phyloP scores from a whole-genome alignment of 37 sponge, comb jelly and placozoan species.

The Haliclona indistincta region DNA sequence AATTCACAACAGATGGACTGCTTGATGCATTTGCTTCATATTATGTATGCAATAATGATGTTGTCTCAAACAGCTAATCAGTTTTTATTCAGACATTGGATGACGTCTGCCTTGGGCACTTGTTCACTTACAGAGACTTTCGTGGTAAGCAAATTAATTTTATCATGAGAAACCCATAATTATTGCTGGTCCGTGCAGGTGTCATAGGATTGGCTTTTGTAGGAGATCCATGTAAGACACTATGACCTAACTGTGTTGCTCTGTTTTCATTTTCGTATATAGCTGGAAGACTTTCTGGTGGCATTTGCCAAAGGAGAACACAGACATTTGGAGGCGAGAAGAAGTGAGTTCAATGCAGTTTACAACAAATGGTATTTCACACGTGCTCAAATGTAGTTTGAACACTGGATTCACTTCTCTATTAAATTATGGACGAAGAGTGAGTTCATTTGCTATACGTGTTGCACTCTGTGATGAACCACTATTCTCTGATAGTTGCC shows the following conservation, averaged over 20 bases:
- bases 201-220: conserved; percentile 63
- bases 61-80: neutral
- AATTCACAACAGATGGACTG: conserved; percentile 30
- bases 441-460: neutral
- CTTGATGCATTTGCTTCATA: conserved; percentile 42
- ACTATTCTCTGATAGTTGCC: conserved; percentile 39
- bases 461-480: neutral
- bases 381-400: conserved; percentile 24
- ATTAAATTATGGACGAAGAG: conserved; percentile 53
- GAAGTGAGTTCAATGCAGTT: conserved; percentile 16
- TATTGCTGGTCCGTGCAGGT: conserved; percentile 13
- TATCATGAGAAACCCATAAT: neutral
- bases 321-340: conserved; percentile 22
- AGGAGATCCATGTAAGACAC: conserved; percentile 49
- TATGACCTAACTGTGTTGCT: neutral
- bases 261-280: neutral
- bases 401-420: conserved; percentile 77
- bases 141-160: conserved; percentile 10
- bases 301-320: conserved; percentile 47
- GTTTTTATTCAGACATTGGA: conserved; percentile 38
- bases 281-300: conserved; percentile 48
- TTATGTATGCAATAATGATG: conserved; percentile 10
- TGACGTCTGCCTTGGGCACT: conserved; percentile 62
- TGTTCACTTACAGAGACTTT: conserved; percentile 69
- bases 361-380: neutral